A percentile compares a stretch with the other conserved stretches of the same genome.
phyloP scores from a whole-genome alignment of 2,113 vertebrate species.

The Cygnus atratus region DNA sequence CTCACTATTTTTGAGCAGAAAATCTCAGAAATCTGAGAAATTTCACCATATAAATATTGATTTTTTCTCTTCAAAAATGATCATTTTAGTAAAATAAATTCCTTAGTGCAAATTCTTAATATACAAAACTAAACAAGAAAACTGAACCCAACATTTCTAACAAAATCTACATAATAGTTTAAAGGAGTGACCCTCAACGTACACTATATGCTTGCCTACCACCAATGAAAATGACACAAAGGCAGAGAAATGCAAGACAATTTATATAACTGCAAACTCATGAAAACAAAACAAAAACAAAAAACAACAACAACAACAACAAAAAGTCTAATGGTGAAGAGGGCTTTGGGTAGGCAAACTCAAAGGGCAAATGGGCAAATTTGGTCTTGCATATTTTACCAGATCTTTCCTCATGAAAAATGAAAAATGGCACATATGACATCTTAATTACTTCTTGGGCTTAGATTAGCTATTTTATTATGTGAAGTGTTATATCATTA shows the following conservation, averaged over 20 bases:
- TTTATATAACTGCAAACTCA: not conserved
- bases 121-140: not conserved
- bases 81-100: not conserved
- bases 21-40: not conserved
- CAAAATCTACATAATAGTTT: not conserved
- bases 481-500: conserved; percentile 45
- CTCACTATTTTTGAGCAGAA: not conserved
- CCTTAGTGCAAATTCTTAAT: not conserved
- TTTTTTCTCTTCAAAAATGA: not conserved
- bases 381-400: not conserved
- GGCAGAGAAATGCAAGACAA: not conserved
- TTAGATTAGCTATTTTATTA: conserved; percentile 49
- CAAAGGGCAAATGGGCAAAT: not conserved
- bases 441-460: conserved; percentile 29
- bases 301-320: not conserved
- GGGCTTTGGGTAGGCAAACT: not conserved
- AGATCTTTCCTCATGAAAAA: not conserved
- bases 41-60: not conserved
- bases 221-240: not conserved
- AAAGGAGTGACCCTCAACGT: not conserved
- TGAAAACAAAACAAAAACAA: not conserved
- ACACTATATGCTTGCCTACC: not conserved
- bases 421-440: conserved; percentile 17
- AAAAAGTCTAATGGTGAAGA: not conserved
- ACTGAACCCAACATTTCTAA: not conserved